A percentile compares a stretch with the other conserved stretches of the same genome.
These are phyloP conservation scores for Parotocinclus haroldoi DNA, from an alignment of 2,797 vertebrate genomes.

Conservation along the genomic window DNA sequence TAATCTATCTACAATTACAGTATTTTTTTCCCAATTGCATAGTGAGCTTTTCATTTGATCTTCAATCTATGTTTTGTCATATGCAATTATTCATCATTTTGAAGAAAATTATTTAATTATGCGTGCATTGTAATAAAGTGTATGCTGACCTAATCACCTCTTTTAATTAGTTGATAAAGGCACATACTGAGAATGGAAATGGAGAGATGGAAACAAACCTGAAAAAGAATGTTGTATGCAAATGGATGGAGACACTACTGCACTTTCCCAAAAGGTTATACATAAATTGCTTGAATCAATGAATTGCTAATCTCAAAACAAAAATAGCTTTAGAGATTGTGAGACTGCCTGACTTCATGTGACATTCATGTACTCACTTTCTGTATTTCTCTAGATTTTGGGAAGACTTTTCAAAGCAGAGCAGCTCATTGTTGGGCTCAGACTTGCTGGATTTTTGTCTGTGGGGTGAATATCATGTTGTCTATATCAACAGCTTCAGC, in stretches of 20 bases:
- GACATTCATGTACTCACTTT: neutral
- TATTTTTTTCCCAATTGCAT: too few relatives aligned
- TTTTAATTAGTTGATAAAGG: conserved; percentile 21
- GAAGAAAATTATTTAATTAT: neutral
- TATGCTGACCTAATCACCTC: neutral
- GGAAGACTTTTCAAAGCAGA: conserved; percentile 55
- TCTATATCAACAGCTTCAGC: conserved; percentile 68
- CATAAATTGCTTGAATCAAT: neutral
- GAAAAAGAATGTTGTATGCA: conserved; percentile 8
- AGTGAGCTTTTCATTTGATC: neutral
- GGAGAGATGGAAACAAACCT: conserved; percentile 28
- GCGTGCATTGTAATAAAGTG: neutral
- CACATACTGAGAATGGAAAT: conserved; percentile 12
- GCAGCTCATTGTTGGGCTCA: conserved; percentile 33
- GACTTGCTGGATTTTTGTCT: conserved; percentile 45
- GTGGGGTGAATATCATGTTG: conserved; percentile 57
- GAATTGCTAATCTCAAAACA: neutral
- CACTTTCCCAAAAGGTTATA: conserved; percentile 39
- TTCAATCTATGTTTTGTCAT: neutral
- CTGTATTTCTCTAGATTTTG: conserved; percentile 60
- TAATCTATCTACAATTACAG: neutral
- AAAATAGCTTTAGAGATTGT: neutral
- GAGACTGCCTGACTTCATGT: neutral
- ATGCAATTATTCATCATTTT: neutral
- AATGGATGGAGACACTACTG: conserved; percentile 32